A percentile compares a stretch with the other conserved stretches of the same genome.
Conservation (phyloP, 2,113 vertebrate species). For the Cololabis saira region DNA sequence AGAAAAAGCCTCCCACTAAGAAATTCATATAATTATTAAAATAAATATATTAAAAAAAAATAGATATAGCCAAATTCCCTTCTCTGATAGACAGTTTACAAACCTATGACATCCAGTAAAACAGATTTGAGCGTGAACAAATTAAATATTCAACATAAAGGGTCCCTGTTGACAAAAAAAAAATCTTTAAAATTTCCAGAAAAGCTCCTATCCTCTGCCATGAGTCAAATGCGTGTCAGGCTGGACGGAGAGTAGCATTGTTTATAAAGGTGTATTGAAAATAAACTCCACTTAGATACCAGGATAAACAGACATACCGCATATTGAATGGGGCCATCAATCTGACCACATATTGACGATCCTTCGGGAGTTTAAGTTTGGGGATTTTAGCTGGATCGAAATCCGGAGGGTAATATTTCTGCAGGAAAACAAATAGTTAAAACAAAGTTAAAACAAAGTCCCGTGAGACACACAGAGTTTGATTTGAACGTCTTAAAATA, state of each 20-base stretch:
- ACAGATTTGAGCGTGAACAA: too few relatives aligned
- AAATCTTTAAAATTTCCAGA: too few relatives aligned
- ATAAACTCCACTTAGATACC: too few relatives aligned
- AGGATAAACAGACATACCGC: slow-evolving; percentile 74
- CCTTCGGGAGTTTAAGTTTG: slow-evolving; percentile 90
- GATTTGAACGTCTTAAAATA: too few relatives aligned
- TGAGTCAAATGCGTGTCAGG: too few relatives aligned
- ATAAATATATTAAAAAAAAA: not conserved
- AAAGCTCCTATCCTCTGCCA: too few relatives aligned
- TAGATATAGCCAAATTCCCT: not conserved
- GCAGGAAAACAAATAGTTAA: not conserved
- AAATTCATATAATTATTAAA: not conserved
- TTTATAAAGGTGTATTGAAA: too few relatives aligned
- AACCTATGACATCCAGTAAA: too few relatives aligned
- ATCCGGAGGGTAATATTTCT: slow-evolving; percentile 97
- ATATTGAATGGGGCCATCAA: slow-evolving; percentile 94
- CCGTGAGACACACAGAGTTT: not conserved
- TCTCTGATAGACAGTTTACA: too few relatives aligned
- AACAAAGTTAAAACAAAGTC: not conserved
- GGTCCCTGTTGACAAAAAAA: too few relatives aligned
- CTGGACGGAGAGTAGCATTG: too few relatives aligned
- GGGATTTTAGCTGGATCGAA: slow-evolving; percentile 93
- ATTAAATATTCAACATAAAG: too few relatives aligned
- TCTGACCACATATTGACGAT: slow-evolving; percentile 91
- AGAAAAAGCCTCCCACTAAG: not conserved